phyloP scores from a whole-genome alignment of 2,113 vertebrate species.

The Climacteris rufus region DNA sequence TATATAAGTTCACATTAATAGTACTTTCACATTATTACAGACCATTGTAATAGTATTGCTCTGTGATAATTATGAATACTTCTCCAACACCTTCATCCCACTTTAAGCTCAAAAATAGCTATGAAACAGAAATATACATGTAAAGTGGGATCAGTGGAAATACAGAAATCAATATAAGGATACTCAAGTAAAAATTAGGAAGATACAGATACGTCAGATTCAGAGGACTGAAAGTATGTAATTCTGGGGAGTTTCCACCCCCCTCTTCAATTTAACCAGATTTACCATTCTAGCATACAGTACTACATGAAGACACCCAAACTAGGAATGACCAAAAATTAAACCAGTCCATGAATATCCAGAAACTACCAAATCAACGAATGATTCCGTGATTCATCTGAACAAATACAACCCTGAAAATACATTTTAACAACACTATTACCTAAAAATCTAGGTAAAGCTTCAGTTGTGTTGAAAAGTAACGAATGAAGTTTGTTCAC shows the following conservation, averaged over 20 bases:
- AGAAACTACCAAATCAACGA: neutral
- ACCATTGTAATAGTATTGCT: neutral
- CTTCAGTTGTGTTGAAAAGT: neutral
- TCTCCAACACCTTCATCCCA: neutral
- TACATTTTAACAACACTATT: neutral
- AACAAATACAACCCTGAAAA: accelerated
- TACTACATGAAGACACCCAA: neutral
- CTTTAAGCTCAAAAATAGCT: neutral
- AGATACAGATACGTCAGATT: neutral
- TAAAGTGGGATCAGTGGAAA: neutral
- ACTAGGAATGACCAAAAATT: neutral
- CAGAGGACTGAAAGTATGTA: neutral
- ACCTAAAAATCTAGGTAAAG: neutral
- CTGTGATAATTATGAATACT: neutral
- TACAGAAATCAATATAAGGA: neutral
- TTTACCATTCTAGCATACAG: neutral
- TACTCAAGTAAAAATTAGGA: neutral
- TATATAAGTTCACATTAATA: neutral
- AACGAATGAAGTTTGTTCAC: neutral
- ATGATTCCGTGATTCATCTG: neutral
- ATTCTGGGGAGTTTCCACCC: neutral
- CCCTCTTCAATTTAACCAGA: neutral
- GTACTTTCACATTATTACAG: neutral
- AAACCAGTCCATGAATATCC: neutral
- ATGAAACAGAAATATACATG: neutral